Base-by-base conservation (phyloP, 64 coral and sea anemone genomes). In the Montipora cactus region DNA sequence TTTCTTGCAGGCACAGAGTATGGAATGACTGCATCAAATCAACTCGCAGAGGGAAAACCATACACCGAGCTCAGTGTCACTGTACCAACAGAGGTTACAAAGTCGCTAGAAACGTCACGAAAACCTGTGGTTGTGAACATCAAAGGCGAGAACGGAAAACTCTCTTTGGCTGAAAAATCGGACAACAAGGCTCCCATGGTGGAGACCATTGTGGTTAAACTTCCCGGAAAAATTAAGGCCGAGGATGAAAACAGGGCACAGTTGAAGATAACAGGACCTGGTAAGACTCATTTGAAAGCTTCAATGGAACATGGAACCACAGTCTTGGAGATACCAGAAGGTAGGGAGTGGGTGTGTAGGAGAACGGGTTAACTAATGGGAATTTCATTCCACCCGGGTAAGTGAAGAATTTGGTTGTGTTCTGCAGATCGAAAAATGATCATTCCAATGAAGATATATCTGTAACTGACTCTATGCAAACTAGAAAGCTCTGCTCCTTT, bases 81-180 rank as follows among this genome's bases (percentile, higher is more conserved):
- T 10, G 93, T 97, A 44, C 96, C 96, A 37, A 78, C 89, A 8
- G 96, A 97, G 19, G 91, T 97, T 8, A 97, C 96, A 0, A 88
- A 93, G 73, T 95, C 96, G 50, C 84, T 97, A 0, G 90, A 91
- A 57, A 92, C 93, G 28, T 87, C 83, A 59, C 85, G 93, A 76
- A 93, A 94, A 67, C 96, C 96, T 83, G 93, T 97, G 8, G 69
- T 97, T 8, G 92, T 97, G 10, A 97, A 95, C 83, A 97, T 97
- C 15, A 87, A 93, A 52, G 94, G 89, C 75, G 96, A 97, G 64
- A 93, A 93, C 44, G 96, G 96, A 6, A 86, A 86, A 20, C 82
- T 66, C 16, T 59, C 37, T 2, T 80, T 97, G 58, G 92, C 84
- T 7, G 93, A 97, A 25, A 44, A 92, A 6, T 66, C 68, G 4